Evolutionary conservation across 1,140 invertebrate genomes (phyloP).

Genomic region (Cheumatopsyche charites): DNA sequence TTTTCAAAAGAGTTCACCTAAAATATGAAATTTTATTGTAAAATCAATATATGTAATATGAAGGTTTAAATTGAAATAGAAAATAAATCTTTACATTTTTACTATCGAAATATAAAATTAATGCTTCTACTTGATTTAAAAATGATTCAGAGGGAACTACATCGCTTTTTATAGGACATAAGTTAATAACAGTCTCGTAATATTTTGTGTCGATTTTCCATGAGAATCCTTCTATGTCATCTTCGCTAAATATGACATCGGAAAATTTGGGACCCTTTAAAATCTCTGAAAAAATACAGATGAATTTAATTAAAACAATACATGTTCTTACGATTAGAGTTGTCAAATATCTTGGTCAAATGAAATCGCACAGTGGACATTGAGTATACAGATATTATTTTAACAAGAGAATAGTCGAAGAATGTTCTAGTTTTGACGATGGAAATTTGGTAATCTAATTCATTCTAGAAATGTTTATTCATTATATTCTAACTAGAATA

Average conservation of each 20-base stretch:
- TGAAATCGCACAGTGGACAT: no score
- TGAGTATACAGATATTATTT: no score
- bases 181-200: constrained; percentile 54
- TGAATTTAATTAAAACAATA: background rate
- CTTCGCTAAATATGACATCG: constrained; percentile 8
- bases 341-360: no score
- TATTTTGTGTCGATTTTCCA: constrained; percentile 59
- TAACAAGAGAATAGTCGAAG: no score
- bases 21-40: no score
- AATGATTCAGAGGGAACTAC: constrained; percentile 48
- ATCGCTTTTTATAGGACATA: constrained; percentile 51
- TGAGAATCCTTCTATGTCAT: constrained; percentile 44
- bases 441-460: no score
- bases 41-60: no score
- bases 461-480: no score
- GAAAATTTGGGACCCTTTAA: constrained; percentile 36
- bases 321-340: no score
- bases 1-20: constrained; percentile 50
- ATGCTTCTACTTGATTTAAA: constrained; percentile 52
- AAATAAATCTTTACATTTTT: constrained; percentile 51
- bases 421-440: no score
- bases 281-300: constrained; percentile 42
- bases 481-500: no score
- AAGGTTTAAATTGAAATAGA: no score
- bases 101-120: constrained; percentile 55